Evolutionary conservation across 2,113 vertebrate species (phyloP).

Genomic region (Atrichornis clamosus): DNA sequence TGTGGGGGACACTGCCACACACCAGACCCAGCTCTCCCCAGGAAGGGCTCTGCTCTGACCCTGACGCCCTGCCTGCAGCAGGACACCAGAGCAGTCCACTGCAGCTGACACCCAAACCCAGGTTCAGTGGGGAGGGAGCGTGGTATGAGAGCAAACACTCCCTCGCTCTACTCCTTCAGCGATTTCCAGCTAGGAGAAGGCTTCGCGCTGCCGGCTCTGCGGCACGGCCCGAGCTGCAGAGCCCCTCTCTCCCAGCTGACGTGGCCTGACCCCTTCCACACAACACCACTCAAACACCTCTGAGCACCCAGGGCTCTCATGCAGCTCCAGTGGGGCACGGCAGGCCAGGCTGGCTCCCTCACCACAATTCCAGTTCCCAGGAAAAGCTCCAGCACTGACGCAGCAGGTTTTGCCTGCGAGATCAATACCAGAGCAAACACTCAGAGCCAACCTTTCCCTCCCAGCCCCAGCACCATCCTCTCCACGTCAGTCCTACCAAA

Average conservation of each 20-base stretch:
- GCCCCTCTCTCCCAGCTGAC: background rate
- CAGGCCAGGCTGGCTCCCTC: background rate
- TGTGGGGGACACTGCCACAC: background rate
- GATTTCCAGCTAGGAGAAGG: background rate
- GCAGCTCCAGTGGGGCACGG: accelerated
- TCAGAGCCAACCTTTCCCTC: background rate
- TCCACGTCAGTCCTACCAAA: background rate
- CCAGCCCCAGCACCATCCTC: background rate
- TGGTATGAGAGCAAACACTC: background rate
- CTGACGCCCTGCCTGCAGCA: background rate
- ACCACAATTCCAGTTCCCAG: background rate
- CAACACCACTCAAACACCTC: accelerated
- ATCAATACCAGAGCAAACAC: background rate
- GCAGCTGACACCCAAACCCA: background rate
- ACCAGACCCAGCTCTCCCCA: background rate
- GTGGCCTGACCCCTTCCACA: background rate
- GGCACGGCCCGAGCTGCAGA: background rate
- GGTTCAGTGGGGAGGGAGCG: background rate
- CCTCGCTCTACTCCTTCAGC: background rate
- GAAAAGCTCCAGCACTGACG: background rate
- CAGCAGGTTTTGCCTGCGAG: background rate
- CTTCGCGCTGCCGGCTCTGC: background rate
- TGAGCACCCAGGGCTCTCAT: background rate
- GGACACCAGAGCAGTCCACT: background rate
- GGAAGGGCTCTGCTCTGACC: background rate